These are phyloP conservation scores for Deilephila elpenor DNA, from an alignment of 2,888 invertebrate species.

Conservation along the genomic window DNA sequence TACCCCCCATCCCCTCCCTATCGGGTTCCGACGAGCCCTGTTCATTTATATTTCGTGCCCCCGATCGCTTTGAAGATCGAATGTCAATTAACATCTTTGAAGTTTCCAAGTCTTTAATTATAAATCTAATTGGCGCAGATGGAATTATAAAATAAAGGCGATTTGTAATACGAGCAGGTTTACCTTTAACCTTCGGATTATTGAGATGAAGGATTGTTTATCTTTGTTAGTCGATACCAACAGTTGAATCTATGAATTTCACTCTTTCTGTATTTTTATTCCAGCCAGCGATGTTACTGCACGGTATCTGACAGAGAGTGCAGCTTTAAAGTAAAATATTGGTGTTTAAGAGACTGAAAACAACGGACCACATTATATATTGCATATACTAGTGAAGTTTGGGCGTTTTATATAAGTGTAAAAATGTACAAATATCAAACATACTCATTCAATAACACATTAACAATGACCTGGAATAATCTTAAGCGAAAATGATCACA, in stretches of 20 bases:
- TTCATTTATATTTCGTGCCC: slow-evolving; percentile 37
- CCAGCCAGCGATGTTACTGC: too few species aligned
- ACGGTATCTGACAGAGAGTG: too few species aligned
- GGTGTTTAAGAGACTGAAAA: too few species aligned
- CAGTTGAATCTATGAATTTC: too few species aligned
- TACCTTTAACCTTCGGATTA: background rate
- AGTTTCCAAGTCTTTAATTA: slow-evolving; percentile 41
- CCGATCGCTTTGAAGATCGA: slow-evolving; percentile 35
- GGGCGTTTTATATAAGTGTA: too few species aligned
- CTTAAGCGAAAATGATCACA: background rate
- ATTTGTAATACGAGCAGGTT: background rate
- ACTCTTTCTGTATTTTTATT: too few species aligned
- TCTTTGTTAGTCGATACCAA: too few species aligned
- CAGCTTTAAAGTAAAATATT: too few species aligned
- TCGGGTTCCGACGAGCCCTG: background rate
- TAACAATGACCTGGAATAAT: background rate
- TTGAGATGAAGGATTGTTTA: too few species aligned
- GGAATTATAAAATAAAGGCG: background rate
- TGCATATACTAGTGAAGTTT: too few species aligned
- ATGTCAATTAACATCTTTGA: slow-evolving; percentile 41
- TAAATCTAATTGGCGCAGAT: slow-evolving; percentile 36
- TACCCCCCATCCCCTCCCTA: background rate
- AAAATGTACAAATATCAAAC: too few species aligned
- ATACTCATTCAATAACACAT: background rate
- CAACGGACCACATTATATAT: too few species aligned